Conservation (phyloP, 92 coral and sea anemone genomes). For the Porites lobata region DNA sequence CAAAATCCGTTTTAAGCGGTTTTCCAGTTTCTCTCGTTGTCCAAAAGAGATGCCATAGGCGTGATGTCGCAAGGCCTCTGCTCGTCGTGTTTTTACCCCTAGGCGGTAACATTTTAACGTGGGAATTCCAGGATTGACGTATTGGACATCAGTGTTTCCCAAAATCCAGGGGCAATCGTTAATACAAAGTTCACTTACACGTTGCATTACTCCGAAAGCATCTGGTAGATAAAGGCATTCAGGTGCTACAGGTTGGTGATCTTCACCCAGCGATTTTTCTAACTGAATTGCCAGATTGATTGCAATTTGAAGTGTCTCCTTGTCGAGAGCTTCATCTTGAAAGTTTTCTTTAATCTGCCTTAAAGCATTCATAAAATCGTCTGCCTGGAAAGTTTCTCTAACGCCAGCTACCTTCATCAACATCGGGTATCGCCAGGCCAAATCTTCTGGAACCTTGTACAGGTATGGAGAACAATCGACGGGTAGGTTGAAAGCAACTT, state of each 20-base stretch:
- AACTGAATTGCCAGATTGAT: slow-evolving; percentile 26
- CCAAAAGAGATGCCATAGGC: slow-evolving; percentile 69
- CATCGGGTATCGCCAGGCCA: neutral
- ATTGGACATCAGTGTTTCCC: slow-evolving; percentile 28
- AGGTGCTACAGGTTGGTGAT: neutral
- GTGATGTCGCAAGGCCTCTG: slow-evolving; percentile 46
- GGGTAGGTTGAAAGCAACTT: slow-evolving; percentile 53
- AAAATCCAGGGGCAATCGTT: slow-evolving; percentile 77
- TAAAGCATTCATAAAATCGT: slow-evolving; percentile 59
- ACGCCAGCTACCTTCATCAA: slow-evolving; percentile 52
- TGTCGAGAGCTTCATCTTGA: slow-evolving; percentile 29
- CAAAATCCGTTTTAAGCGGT: slow-evolving; percentile 80
- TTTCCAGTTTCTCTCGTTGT: slow-evolving; percentile 82
- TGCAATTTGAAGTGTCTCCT: neutral
- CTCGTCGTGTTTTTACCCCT: slow-evolving; percentile 72
- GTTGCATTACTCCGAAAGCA: slow-evolving; percentile 49
- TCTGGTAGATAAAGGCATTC: slow-evolving; percentile 64
- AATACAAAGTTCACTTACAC: slow-evolving; percentile 60
- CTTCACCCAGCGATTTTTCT: neutral
- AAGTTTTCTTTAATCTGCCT: slow-evolving; percentile 11
- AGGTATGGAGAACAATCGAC: slow-evolving; percentile 67
- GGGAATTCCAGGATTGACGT: slow-evolving; percentile 45
- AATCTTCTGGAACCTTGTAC: slow-evolving; percentile 33
- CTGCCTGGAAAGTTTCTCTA: slow-evolving; percentile 34
- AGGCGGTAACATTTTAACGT: slow-evolving; percentile 34